phyloP scores from a whole-genome alignment of 2,888 invertebrate species.

The Aphodius granarius region DNA sequence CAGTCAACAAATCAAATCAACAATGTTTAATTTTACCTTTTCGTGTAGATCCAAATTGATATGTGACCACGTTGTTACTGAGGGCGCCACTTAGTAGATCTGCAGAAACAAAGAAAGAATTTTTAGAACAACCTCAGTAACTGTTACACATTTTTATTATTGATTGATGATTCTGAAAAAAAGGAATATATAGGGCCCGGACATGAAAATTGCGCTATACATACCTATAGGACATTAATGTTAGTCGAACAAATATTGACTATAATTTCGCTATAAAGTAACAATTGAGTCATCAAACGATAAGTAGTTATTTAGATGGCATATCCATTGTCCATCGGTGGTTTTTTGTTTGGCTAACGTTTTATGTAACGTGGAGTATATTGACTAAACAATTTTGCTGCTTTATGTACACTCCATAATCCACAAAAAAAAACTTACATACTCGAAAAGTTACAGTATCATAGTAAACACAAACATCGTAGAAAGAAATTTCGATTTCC shows the following conservation, averaged over 20 bases:
- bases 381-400: not conserved
- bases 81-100: constrained; percentile 19
- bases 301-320: not conserved
- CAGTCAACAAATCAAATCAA: too few relatives aligned
- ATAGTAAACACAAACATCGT: too few relatives aligned
- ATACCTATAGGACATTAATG: not conserved
- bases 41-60: constrained; percentile 29
- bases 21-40: too few relatives aligned
- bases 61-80: constrained; percentile 28
- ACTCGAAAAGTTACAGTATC: too few relatives aligned
- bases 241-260: not conserved
- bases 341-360: not conserved
- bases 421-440: not conserved
- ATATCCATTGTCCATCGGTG: not conserved
- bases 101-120: constrained; percentile 13
- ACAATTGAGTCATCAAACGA: constrained; percentile 4
- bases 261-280: not conserved
- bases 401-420: not conserved
- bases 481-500: too few relatives aligned
- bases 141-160: too few relatives aligned
- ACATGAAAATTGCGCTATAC: not conserved
- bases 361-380: not conserved
- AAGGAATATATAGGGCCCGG: not conserved
- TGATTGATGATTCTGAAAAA: not conserved
- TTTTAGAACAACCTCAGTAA: not conserved